Conservation (phyloP, 2,797 vertebrate species). For the Gymnodraco acuticeps region DNA sequence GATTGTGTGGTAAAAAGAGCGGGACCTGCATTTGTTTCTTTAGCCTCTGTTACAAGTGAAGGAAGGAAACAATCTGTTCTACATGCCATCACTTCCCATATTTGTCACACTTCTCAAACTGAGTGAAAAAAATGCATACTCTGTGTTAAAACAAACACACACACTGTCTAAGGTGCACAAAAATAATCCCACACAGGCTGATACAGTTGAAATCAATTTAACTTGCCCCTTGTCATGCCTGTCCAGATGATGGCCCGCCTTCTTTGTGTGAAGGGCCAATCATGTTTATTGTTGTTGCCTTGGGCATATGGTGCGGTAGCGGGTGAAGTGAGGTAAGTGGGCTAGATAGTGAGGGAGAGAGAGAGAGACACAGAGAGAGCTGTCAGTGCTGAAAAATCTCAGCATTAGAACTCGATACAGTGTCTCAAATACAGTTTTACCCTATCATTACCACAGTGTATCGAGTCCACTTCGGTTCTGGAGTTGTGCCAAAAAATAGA, state of each 20-base stretch:
- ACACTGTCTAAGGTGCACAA: constrained; percentile 7
- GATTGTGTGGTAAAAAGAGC: constrained; percentile 48
- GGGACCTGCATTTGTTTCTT: constrained; percentile 55
- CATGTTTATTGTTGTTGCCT: constrained; percentile 72
- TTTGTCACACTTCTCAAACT: constrained; percentile 58
- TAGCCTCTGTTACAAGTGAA: constrained; percentile 72
- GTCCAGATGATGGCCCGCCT: constrained; percentile 64
- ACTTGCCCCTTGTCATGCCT: constrained; percentile 72
- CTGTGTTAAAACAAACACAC: constrained; percentile 30
- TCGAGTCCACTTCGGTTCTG: constrained; percentile 57
- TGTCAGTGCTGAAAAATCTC: constrained; percentile 55
- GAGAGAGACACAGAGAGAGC: constrained; percentile 29
- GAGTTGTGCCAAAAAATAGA: constrained; percentile 50
- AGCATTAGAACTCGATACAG: constrained; percentile 59
- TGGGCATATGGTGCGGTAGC: constrained; percentile 58
- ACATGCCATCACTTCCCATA: constrained; percentile 66
- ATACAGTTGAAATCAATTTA: constrained; percentile 75
- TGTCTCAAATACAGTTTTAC: constrained; percentile 54
- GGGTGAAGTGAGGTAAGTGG: constrained; percentile 72
- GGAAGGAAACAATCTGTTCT: constrained; percentile 57
- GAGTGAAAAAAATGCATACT: constrained; percentile 46
- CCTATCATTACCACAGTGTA: constrained; percentile 60
- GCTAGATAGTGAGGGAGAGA: constrained; percentile 32
- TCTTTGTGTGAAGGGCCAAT: constrained; percentile 67
- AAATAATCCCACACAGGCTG: constrained; percentile 45